Base-by-base conservation (phyloP, 2,888 invertebrate species). In the Amitus sp. region DNA sequence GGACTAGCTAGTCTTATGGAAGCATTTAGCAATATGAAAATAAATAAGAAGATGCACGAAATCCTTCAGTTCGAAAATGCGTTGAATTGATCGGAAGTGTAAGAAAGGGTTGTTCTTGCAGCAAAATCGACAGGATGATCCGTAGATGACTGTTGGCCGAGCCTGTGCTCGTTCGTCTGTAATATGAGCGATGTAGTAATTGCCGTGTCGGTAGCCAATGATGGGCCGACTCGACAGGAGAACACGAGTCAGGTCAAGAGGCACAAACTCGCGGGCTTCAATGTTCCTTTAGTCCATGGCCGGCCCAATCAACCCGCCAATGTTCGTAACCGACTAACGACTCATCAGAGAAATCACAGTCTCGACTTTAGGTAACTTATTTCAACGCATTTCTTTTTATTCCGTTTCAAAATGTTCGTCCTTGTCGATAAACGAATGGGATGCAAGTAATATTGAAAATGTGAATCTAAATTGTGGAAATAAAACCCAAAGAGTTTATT, bases 261-360 rank as follows among this genome's bases (percentile, higher is more conserved):
- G 62, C 79, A 79, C 71, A 83, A 82, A 76, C 74, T 81, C 70
- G 72, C 78, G 51, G 76, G 72, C 67, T 79, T 79, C 76, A 82
- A 82, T 79, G 85, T 87, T 72, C 87, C 87, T 67, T 85, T 86
- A 55, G 87, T 87, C 37, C 87, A 87, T 73, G 87, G 87, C 66
- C 83, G 85, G 64, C 83, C 85, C 62, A 84, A 82, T 69, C 77
- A 82, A 64, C 72, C 82, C 47, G 78, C 83, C 66, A 84, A 82
- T 71, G 79, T 78, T 64, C 85, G 86, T 73, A 84, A 84, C 62
- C 82, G 86, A 75, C 82, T 87, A 70, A 86, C 86, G 73, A 87
- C 86, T 70, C 94, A 95, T 84, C 94, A 94, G 84, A 88, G 94
- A 81, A 94, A 95, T 84, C 88, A 94, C 77, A 94, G 94, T 80